Conservation (phyloP, 2,113 vertebrate genomes). For the Phyllostomus hastatus region DNA sequence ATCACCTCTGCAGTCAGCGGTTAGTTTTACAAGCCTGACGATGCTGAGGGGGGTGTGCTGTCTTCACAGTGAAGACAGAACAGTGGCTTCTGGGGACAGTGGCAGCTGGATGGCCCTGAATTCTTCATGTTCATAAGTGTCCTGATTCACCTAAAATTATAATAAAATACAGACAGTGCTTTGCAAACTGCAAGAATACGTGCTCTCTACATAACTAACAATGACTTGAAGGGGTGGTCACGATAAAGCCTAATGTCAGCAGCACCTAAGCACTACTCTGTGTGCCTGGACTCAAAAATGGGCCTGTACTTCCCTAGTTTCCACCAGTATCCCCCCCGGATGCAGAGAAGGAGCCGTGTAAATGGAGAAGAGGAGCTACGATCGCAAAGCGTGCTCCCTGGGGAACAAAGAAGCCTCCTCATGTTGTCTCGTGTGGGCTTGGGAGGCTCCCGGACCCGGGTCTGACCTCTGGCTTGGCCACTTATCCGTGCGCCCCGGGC, state of each 20-base stretch:
- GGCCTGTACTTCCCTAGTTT: neutral
- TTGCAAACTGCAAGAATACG: constrained; percentile 6
- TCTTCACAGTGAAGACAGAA: constrained; percentile 9
- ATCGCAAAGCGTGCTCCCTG: neutral
- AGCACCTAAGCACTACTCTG: neutral
- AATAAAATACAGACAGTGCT: constrained; percentile 22
- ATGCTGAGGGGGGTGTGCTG: neutral
- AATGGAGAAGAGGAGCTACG: neutral
- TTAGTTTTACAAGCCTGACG: neutral
- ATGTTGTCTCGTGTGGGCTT: rapidly evolving
- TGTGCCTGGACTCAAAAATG: neutral
- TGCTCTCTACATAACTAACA: constrained; percentile 40
- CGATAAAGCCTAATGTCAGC: neutral
- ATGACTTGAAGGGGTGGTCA: neutral
- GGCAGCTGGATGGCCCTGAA: neutral
- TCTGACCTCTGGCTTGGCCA: neutral
- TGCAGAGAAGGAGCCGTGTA: neutral
- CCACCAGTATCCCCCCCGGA: neutral
- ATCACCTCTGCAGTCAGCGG: neutral
- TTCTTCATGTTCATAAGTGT: neutral
- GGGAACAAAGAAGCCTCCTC: neutral
- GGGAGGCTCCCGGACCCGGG: neutral
- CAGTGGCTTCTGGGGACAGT: neutral
- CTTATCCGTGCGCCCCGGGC: neutral
- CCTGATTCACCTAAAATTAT: constrained; percentile 34